Conservation (phyloP, 64 coral and sea anemone genomes). For the Acropora yongei region DNA sequence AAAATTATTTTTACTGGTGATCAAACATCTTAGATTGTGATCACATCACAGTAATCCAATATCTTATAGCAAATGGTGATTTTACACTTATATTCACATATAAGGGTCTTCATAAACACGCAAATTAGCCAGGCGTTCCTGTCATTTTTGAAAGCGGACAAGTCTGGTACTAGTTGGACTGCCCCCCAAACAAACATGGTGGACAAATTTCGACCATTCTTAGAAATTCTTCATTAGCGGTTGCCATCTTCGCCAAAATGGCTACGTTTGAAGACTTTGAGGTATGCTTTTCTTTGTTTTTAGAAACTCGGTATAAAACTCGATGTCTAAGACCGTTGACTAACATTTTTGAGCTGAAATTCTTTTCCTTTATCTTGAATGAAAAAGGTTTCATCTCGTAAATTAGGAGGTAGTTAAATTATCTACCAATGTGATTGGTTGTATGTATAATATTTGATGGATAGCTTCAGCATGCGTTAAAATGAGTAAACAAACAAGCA, state of each 20-base stretch:
- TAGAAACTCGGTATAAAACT: not conserved
- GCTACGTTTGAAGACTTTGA: constrained; percentile 84
- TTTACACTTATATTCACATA: not conserved
- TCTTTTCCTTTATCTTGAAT: not conserved
- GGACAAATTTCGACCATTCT: not conserved
- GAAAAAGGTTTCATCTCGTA: too few species aligned
- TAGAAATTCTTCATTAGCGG: not conserved
- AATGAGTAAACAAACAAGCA: too few species aligned
- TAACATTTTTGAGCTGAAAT: not conserved
- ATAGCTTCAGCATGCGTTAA: too few species aligned
- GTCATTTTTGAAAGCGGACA: not conserved
- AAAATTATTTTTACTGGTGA: not conserved
- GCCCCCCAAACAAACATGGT: constrained; percentile 55
- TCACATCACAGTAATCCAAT: not conserved
- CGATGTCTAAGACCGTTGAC: not conserved
- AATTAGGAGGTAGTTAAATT: too few species aligned
- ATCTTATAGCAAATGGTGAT: not conserved
- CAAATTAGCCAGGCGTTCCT: constrained; percentile 47
- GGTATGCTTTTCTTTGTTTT: constrained; percentile 42
- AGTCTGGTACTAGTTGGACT: constrained; percentile 14
- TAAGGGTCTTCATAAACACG: not conserved
- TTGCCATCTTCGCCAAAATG: constrained; percentile 1
- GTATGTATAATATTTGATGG: too few species aligned
- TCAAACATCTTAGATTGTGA: not conserved
- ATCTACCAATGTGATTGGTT: too few species aligned